phyloP scores from a whole-genome alignment of 1,140 invertebrate species.

The Musca domestica region DNA sequence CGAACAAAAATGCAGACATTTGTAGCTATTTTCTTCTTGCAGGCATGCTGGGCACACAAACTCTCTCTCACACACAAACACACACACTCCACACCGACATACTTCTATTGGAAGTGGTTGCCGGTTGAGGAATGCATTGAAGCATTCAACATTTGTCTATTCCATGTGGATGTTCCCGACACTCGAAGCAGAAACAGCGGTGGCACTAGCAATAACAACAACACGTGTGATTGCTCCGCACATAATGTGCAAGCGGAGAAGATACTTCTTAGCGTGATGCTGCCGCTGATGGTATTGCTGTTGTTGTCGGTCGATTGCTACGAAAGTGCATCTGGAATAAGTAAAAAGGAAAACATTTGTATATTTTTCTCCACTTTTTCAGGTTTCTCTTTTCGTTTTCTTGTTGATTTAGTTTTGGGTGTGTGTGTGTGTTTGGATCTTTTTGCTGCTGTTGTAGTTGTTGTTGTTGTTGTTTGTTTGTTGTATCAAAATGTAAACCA shows the following conservation, averaged over 20 bases:
- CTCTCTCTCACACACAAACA: neutral
- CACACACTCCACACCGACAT: neutral
- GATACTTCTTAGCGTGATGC: neutral
- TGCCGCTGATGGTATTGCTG: neutral
- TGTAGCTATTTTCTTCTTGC: neutral
- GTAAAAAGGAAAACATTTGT: neutral
- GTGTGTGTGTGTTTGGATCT: too few relatives aligned
- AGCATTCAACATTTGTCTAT: neutral
- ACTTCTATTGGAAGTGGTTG: neutral
- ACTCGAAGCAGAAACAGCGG: neutral
- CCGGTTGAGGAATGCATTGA: neutral
- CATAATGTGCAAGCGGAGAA: neutral
- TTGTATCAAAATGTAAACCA: slow-evolving; percentile 16
- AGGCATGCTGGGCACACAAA: neutral
- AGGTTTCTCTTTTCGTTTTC: slow-evolving; percentile 4
- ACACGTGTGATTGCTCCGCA: neutral
- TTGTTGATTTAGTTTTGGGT: neutral
- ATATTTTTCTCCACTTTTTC: neutral
- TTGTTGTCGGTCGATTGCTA: slow-evolving; percentile 2
- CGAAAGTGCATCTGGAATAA: slow-evolving; percentile 7
- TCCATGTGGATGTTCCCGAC: neutral
- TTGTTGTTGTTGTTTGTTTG: too few relatives aligned
- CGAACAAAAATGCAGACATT: neutral
- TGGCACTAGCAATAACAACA: neutral
- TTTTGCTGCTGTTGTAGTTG: too few relatives aligned